Evolutionary conservation across 92 coral and sea anemone genomes (phyloP).

Genomic region (Heteractis magnifica): DNA sequence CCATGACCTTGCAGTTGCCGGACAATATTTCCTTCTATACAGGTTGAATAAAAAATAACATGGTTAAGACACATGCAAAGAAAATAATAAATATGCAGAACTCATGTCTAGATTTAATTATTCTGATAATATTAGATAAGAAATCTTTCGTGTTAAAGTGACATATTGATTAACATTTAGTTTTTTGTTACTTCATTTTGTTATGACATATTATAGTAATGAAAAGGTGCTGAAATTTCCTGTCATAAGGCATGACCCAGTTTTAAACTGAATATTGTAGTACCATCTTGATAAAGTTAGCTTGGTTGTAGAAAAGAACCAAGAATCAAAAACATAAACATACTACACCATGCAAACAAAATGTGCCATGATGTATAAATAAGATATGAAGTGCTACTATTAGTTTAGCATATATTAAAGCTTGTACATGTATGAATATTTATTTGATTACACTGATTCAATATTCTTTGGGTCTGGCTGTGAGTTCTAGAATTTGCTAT

Average conservation of each 20-base stretch:
- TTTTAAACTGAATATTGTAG: background rate
- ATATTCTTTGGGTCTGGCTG: background rate
- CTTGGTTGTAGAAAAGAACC: background rate
- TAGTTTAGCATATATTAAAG: conserved; percentile 6
- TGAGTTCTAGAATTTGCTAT: conserved; percentile 28
- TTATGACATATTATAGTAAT: too few species aligned
- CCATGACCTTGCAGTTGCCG: too few species aligned
- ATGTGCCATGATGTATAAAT: conserved; percentile 33
- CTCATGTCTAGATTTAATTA: background rate
- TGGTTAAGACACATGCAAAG: background rate
- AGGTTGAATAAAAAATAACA: too few species aligned
- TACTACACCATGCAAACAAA: background rate
- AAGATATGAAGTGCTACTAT: conserved; percentile 28
- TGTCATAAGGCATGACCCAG: background rate
- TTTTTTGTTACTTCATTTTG: background rate
- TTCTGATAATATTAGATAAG: background rate
- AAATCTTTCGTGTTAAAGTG: background rate
- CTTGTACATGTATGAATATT: conserved; percentile 23
- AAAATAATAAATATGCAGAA: background rate
- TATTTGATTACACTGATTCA: conserved; percentile 11
- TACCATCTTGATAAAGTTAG: background rate
- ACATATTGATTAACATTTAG: background rate
- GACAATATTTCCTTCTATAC: too few species aligned
- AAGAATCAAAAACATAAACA: background rate
- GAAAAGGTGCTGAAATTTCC: too few species aligned